Base-by-base conservation (phyloP, 2,113 vertebrate genomes). In the Anthoscopus minutus region DNA sequence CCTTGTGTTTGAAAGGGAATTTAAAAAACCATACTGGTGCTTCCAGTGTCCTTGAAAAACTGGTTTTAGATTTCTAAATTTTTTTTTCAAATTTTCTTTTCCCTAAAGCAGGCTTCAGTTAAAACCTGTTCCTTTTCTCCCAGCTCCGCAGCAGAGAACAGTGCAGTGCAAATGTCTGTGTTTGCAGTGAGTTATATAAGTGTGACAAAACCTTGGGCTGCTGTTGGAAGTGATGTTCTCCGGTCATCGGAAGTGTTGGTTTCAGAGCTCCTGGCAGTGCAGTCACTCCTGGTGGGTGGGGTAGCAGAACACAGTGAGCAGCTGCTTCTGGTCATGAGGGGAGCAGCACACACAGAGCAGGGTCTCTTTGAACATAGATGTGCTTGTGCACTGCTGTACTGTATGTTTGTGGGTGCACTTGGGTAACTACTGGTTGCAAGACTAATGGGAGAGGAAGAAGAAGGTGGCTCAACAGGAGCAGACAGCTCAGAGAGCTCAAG, bases 341-440 rank as follows among this genome's bases (percentile, higher is more conserved):
- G 30, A 54, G 2, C 17, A 9, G 30, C 25, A 58, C 23, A 11
- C 45, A 33, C 19, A 5, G 22, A 51, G 11, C 40, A 37, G 13
- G 16, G 19, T 48, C 31, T 48, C 40, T 50, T 25, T 64, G 45
- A 51, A 21, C 0, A 0, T 1, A 6, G 27, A 13, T 18, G 23
- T 57, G 1, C 53, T 51, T 51, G 87, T 87, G 57, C 31, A 44
- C 28, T 11, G 1, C 56, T 42, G 64, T 2, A 13, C 37, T 42
- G 15, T 22, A 33, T 3, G 33, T 53, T 64, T n/a, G 22, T 71
- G 70, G 35, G 11, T 1, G 3, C 33, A 18, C 5, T 56, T 81
- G 72, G 56, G 4, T 83, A 44, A 66, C 15, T 47, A 3, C n/a
- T 65, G 40, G 8, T 81, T 42, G 57, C 22, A 33, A 27, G 38